Evolutionary conservation across 1,140 invertebrate species (phyloP).

Genomic region (Drosophila varians): DNA sequence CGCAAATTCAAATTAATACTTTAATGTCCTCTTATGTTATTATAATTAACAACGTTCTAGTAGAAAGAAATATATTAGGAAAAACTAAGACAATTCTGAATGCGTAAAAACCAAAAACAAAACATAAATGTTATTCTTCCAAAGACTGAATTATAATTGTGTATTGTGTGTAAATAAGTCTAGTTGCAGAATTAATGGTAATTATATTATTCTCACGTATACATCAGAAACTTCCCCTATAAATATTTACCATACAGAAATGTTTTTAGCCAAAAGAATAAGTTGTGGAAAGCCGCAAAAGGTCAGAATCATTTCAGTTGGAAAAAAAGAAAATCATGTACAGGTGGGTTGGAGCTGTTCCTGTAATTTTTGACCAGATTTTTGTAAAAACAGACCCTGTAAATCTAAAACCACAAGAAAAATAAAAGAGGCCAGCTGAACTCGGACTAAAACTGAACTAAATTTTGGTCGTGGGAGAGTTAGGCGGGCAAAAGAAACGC

Average conservation of each 20-base stretch:
- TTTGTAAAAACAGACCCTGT: conserved; percentile 13
- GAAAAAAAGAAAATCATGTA: conserved; percentile 33
- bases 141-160: conserved; percentile 80
- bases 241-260: conserved; percentile 8
- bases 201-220: conserved; percentile 8
- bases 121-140: conserved; percentile 80
- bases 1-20: conserved; percentile 8
- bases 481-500: conserved; percentile 12
- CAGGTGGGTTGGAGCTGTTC: conserved; percentile 18
- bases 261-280: conserved; percentile 30
- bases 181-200: conserved; percentile 41
- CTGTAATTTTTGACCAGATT: conserved; percentile 6
- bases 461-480: conserved; percentile 25
- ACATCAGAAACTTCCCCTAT: conserved; percentile 19
- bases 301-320: neutral
- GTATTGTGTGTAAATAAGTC: conserved; percentile 75
- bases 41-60: conserved; percentile 9
- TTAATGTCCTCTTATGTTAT: conserved; percentile 21
- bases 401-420: neutral
- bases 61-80: conserved; percentile 24
- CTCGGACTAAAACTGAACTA: conserved; percentile 19
- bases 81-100: conserved; percentile 15
- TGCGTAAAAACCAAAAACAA: conserved; percentile 42
- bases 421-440: conserved; percentile 18
- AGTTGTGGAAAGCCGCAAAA: neutral